Evolutionary conservation across 1,140 invertebrate species (phyloP).

Genomic region (Diprion similis): DNA sequence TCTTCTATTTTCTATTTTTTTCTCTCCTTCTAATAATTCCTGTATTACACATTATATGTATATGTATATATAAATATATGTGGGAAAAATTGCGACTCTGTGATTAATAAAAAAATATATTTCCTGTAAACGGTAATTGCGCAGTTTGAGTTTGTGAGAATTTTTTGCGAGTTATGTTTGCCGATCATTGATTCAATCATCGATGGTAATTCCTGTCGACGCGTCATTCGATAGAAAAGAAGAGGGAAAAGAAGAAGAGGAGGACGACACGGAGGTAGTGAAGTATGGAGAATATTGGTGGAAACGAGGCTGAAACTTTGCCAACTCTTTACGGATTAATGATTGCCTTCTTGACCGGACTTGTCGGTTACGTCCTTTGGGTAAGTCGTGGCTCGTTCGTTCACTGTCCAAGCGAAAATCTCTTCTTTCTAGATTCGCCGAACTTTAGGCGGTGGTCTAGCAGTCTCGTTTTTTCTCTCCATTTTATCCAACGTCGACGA

Average conservation of each 20-base stretch:
- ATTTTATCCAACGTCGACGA: too few relatives aligned
- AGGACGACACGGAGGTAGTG: slow-evolving; percentile 10
- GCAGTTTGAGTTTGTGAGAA: too few relatives aligned
- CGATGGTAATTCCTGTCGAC: slow-evolving; percentile 69
- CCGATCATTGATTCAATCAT: too few relatives aligned
- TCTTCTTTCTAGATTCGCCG: not conserved
- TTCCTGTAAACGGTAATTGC: too few relatives aligned
- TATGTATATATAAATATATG: too few relatives aligned
- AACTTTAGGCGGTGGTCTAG: not conserved
- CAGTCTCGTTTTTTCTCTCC: not conserved
- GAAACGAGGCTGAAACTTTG: slow-evolving; percentile 43
- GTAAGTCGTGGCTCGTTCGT: slow-evolving; percentile 41
- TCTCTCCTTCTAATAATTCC: too few relatives aligned
- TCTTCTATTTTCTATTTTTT: too few relatives aligned
- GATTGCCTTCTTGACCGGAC: slow-evolving; percentile 53
- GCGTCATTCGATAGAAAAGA: slow-evolving; percentile 70
- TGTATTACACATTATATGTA: too few relatives aligned
- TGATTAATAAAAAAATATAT: too few relatives aligned
- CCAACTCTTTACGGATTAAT: slow-evolving; percentile 54
- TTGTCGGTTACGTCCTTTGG: slow-evolving; percentile 56
- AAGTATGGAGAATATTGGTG: not conserved
- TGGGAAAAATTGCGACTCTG: too few relatives aligned
- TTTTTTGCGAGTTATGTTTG: too few relatives aligned
- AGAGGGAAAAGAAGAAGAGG: slow-evolving; percentile 17
- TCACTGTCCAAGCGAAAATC: slow-evolving; percentile 11